Percentiles rank a stretch among this genome's conserved stretches.
Conservation (phyloP, 2,888 invertebrate species). For the Cerastis rubricosa region DNA sequence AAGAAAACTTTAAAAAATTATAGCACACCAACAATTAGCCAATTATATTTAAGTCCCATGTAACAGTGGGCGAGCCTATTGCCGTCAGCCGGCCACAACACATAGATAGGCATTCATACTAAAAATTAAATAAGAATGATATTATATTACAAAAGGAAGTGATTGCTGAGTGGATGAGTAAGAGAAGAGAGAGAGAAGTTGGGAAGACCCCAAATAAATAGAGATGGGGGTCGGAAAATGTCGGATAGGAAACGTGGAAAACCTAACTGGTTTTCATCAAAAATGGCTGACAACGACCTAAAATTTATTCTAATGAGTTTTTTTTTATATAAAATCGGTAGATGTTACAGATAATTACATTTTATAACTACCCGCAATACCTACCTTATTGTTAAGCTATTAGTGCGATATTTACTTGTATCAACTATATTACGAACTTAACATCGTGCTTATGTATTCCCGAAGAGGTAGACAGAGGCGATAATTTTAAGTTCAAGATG, state of each 20-base stretch:
- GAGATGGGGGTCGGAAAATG: not conserved
- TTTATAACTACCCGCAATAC: not conserved
- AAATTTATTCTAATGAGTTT: constrained; percentile 15
- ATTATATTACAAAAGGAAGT: not conserved
- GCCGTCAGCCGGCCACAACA: not conserved
- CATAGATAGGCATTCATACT: not conserved
- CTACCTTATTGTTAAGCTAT: not conserved
- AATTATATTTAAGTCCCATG: not conserved
- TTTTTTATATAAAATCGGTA: constrained; percentile 11
- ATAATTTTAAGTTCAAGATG: not conserved
- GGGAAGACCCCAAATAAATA: not conserved
- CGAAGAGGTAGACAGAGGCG: not conserved
- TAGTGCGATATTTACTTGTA: not conserved
- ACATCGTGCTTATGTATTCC: not conserved
- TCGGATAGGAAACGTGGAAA: rapidly evolving
- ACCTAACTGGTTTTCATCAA: not conserved
- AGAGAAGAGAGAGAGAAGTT: not conserved
- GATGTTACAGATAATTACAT: constrained; percentile 13
- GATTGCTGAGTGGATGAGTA: not conserved
- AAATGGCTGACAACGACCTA: constrained; percentile 13
- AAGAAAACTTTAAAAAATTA: not conserved
- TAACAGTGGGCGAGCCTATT: not conserved
- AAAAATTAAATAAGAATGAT: not conserved
- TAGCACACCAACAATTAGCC: not conserved
- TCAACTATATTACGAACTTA: not conserved